Base-by-base conservation (phyloP, 1,140 invertebrate species). In the Cotesia chilonis region DNA sequence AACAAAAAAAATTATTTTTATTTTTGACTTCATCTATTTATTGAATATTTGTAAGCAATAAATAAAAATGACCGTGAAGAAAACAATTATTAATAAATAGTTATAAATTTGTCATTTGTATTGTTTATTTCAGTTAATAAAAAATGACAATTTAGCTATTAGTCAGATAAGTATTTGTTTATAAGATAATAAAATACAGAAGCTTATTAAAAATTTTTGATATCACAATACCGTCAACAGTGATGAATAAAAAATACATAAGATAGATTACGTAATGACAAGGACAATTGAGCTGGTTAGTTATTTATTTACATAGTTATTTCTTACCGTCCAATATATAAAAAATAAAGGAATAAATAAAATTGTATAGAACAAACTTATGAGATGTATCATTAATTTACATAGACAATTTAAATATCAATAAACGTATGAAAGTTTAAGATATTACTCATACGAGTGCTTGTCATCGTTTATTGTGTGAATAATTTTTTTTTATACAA, bases 371-470 rank as follows among this genome's bases (percentile, higher is more conserved):
- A 66, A 52, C 52, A 38, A 66, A 38, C 3, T 66, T 47, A 14
- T 20, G 12, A 17, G 47, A 66, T 66, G n/a, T 51, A 66, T 66
- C 4, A 66, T 66, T 52, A 52, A 66, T 66, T 66, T 66, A 66
- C 10, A 66, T 51, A 54, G 41, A 66, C n/a, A 14, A 52, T 52
- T 52, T n/a, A 9, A 60, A 60, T 60, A 20, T 35, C 54, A 57
- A 57, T 57, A 57, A 57, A 20, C n/a, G 20, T 57, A 57, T 57
- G 54, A 17, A 57, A 57, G n/a, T 57, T 17, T 47, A 3, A 6
- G 7, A 47, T 47, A 47, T 47, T 47, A 47, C 41, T 47, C 41
- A 47, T 47, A 47, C 41, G 41, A 47, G 41, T 47, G 10, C 5
- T 47, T 47, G 41, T 6, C 54, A 12, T 61, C 35, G 60, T 47